Base-by-base conservation (phyloP, 64 coral and sea anemone genomes). In the Actinia equina region DNA sequence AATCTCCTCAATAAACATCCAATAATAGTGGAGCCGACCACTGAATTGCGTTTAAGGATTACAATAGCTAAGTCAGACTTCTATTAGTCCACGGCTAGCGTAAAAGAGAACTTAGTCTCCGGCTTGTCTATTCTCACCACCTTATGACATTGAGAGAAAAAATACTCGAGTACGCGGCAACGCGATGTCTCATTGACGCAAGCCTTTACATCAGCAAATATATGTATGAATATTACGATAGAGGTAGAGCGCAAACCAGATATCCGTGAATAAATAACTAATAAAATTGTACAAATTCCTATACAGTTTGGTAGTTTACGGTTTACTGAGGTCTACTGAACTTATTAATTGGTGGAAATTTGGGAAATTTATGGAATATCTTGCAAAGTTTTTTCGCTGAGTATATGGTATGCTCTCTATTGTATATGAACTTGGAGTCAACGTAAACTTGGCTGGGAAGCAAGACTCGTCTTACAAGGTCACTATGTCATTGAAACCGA, bases 401-500 rank as follows among this genome's bases (percentile, higher is more conserved):
- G 30, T 37, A 37, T 37, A 37, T 37, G 30, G 30, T 37, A 37
- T 37, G 30, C 30, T 0, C 30, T 37, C 30, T 37, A 1, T 37
- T 37, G 30, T 57, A 71, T 25, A n/a, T 30, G 69, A 74, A 74
- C 69, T 74, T 74, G 69, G 26, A 74, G 69, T 12, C 20, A 65
- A n/a, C 19, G 62, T 65, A 22, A 65, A 65, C 19, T 65, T 65
- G 22, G 25, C 69, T 37, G 10, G 25, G 12, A 2, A 74, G 25
- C 69, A 9, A 74, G n/a, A 74, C 69, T 74, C 26, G 69, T 74
- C 26, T 74, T 74, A 30, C 69, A 41, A 30, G 69, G 69, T 74
- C 69, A 74, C n/a, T 74, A 14, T 74, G 69, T 74, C 69, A 41
- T n/a, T 74, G 69, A 74, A 74, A 74, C 26, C 69, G 69, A 74